These are phyloP conservation scores for Anastrepha obliqua DNA, from an alignment of 1,140 invertebrate species.

Conservation along the genomic window DNA sequence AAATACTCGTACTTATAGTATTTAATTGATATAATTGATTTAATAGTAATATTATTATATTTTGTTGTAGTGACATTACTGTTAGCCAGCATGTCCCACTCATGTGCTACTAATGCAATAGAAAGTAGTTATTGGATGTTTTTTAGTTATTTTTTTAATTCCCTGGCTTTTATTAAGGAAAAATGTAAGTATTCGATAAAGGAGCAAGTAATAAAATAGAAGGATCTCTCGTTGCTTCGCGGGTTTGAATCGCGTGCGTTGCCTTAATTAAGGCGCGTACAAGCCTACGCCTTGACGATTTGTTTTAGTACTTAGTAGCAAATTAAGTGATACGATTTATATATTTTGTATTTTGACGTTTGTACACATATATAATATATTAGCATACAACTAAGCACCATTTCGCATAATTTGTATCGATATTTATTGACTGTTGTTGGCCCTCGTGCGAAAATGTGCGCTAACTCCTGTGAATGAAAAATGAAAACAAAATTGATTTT, in stretches of 20 bases:
- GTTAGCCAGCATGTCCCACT: slow-evolving; percentile 27
- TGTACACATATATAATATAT: too few species aligned
- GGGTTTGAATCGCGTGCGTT: background rate
- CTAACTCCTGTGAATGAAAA: too few species aligned
- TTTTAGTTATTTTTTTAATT: background rate
- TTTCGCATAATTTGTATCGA: too few species aligned
- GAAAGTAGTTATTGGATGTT: background rate
- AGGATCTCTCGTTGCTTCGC: too few species aligned
- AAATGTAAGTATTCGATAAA: background rate
- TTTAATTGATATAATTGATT: background rate
- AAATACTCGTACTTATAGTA: background rate
- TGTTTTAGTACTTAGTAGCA: too few species aligned
- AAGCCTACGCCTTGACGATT: too few species aligned
- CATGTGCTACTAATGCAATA: background rate
- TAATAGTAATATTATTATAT: background rate
- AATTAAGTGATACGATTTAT: too few species aligned
- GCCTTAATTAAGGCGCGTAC: background rate
- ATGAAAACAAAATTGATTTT: too few species aligned
- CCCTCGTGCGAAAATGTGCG: too few species aligned
- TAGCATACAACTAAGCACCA: too few species aligned
- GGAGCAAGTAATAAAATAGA: background rate
- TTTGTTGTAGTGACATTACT: slow-evolving; percentile 33
- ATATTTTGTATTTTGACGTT: too few species aligned
- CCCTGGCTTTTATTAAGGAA: background rate
- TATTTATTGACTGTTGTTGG: too few species aligned